Base-by-base conservation (phyloP, 1,140 invertebrate species). In the Oncopodura yosiiana region DNA sequence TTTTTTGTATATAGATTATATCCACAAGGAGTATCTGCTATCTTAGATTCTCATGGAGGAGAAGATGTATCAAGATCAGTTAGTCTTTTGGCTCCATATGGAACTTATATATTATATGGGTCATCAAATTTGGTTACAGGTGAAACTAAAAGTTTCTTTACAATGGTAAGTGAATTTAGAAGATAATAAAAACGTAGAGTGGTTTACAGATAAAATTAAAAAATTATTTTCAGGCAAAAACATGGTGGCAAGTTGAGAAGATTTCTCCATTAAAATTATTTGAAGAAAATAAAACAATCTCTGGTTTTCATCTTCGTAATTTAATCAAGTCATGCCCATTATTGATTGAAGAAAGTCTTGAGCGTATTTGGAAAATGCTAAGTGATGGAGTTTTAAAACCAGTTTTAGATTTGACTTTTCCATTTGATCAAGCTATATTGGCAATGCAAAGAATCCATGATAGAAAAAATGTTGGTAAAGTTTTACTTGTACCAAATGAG, bases 401-500 rank as follows among this genome's bases (percentile, higher is more conserved):
- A 1, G 73, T 82, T 6, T 76, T 91, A 14, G 87, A 93, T 71
- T 89, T 86, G 29, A 82, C 80, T 30, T 90, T 83, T 81, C 85
- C 86, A 12, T 75, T 91, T 36, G 87, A 91, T 12, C 60, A 86
- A 82, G 82, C 87, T 18, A 77, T 79, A 24, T 87, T 91, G 63
- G 89, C 86, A 0, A 91, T 93, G 87, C 86, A 88, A 70, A 87
- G 86, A 69, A 84, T 93, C 79, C 87, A 91, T 69, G 87, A 92
- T 65, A 79, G 87, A 64, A 89, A 88, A 70, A 92, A 92, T 70
- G 80, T 92, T 66, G 89, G 88, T 12, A 92, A 91, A 73, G 78
- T 92, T 14, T 77, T 91, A 21, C 69, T 93, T 45, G 86, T 90
- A 69, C 85, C 86, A 19, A 79, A 77, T 27, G 65, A 84, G 65